phyloP scores from a whole-genome alignment of 2,113 vertebrate genomes.

The Boleophthalmus pectinirostris region DNA sequence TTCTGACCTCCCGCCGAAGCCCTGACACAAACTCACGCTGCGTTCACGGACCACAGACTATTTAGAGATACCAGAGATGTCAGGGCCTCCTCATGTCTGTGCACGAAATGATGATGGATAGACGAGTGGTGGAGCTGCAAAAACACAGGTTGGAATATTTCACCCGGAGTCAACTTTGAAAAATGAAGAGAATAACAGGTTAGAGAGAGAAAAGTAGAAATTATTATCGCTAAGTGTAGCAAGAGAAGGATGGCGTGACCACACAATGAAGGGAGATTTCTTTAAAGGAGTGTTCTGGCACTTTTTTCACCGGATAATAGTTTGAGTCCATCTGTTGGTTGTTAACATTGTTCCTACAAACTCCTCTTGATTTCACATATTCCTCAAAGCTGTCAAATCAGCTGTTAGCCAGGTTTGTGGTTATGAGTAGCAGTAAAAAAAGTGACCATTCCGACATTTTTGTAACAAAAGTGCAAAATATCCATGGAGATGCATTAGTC shows the following conservation, averaged over 20 bases:
- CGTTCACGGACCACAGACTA: conserved; percentile 7
- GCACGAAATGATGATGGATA: conserved; percentile 2
- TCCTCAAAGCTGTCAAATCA: neutral
- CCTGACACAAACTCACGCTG: conserved; percentile 3
- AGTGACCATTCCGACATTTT: too few species aligned
- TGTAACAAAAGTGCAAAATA: too few species aligned
- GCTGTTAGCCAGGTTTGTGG: too few species aligned
- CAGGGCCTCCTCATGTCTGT: neutral
- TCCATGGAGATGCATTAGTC: too few species aligned
- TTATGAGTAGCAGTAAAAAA: too few species aligned
- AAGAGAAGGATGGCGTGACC: neutral
- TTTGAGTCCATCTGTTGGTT: neutral
- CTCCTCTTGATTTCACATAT: neutral
- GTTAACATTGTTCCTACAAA: too few species aligned
- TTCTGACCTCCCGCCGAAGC: neutral
- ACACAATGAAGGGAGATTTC: neutral
- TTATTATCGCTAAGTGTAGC: neutral
- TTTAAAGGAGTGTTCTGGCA: neutral
- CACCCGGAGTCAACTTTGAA: conserved; percentile 1
- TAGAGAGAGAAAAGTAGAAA: neutral
- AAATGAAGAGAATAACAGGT: neutral
- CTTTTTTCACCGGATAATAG: neutral
- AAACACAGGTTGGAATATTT: conserved; percentile 8
- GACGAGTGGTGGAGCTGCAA: neutral
- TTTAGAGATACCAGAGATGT: conserved; percentile 6